Evolutionary conservation across 2,888 invertebrate genomes (phyloP).

Genomic region (Sminthurides aquaticus): DNA sequence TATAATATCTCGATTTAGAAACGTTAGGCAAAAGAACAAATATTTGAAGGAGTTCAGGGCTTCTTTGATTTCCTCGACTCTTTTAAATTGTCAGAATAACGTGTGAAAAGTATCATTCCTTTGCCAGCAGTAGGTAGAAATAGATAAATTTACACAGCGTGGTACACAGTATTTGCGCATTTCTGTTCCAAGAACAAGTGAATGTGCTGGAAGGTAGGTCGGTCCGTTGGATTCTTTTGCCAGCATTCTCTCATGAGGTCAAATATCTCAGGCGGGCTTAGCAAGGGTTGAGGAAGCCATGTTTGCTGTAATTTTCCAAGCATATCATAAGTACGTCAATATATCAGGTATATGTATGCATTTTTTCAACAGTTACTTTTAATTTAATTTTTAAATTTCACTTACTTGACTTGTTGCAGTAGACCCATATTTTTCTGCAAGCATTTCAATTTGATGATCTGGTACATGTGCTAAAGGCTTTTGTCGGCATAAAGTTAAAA

Average conservation of each 20-base stretch:
- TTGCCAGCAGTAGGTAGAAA: too few species aligned
- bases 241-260: slow-evolving; percentile 66
- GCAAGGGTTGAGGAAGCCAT: slow-evolving; percentile 64
- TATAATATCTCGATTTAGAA: too few species aligned
- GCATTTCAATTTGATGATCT: slow-evolving; percentile 58
- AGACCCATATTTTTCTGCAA: slow-evolving; percentile 53
- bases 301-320: slow-evolving; percentile 46
- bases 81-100: too few species aligned
- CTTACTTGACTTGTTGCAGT: slow-evolving; percentile 38
- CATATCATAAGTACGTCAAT: not conserved
- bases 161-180: slow-evolving; percentile 34
- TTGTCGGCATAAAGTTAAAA: slow-evolving; percentile 56
- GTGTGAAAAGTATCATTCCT: too few species aligned
- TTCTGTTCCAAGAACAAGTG: slow-evolving; percentile 59
- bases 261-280: slow-evolving; percentile 69
- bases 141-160: slow-evolving; percentile 35
- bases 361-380: too few species aligned
- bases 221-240: slow-evolving; percentile 55
- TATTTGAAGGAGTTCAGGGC: too few species aligned
- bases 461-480: slow-evolving; percentile 56
- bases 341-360: not conserved
- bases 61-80: too few species aligned
- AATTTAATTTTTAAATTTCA: too few species aligned
- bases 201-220: slow-evolving; percentile 61
- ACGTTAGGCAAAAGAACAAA: too few species aligned